phyloP scores from a whole-genome alignment of 2,113 vertebrate genomes.

The Erinaceus europaeus region DNA sequence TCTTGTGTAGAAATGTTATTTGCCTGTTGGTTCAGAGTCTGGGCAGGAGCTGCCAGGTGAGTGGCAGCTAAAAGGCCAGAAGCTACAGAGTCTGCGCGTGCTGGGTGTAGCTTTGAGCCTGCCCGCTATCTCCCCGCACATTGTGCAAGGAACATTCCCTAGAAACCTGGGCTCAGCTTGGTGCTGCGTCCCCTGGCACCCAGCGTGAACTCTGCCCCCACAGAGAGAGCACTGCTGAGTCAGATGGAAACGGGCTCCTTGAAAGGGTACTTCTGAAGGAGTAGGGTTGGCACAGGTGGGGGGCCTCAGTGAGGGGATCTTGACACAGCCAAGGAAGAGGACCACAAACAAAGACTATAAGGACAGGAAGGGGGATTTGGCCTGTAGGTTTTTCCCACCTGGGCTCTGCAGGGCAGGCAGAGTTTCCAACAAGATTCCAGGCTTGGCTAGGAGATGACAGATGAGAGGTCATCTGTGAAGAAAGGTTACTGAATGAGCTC shows the following conservation, averaged over 20 bases:
- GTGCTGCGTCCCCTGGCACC: background rate
- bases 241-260: background rate
- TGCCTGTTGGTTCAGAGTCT: conserved; percentile 58
- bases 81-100: background rate
- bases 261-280: background rate
- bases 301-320: no score
- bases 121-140: background rate
- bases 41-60: background rate
- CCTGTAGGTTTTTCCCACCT: no score
- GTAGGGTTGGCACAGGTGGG: no score
- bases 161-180: background rate
- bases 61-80: background rate
- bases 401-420: background rate
- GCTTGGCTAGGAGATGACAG: background rate
- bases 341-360: no score
- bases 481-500: background rate
- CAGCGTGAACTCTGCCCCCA: background rate
- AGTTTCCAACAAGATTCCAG: background rate
- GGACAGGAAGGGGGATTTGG: no score
- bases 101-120: background rate
- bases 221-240: background rate
- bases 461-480: background rate
- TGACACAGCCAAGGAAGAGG: no score
- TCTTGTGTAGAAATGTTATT: conserved; percentile 54
- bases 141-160: background rate